Base-by-base conservation (phyloP, 1,140 invertebrate species). In the Eufriesea mexicana region DNA sequence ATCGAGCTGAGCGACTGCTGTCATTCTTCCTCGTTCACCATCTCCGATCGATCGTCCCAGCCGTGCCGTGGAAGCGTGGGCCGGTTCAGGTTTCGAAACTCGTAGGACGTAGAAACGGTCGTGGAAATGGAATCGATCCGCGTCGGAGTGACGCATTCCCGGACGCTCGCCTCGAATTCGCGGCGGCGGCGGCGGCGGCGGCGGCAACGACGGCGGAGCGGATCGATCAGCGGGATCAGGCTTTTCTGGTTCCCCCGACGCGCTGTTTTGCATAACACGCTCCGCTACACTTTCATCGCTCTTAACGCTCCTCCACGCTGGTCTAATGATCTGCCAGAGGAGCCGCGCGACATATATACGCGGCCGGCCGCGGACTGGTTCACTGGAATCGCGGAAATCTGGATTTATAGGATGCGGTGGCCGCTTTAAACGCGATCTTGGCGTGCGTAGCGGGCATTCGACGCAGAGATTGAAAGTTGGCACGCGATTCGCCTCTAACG, bases 281-380 rank as follows among this genome's bases (percentile, higher is more conserved):
- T 82, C 73, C 9, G 79, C 79, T 76, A 82, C 79, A 82, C 79
- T 82, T 82, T 82, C 79, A 82, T 82, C 79, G 72, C 28, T n/a
- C 51, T 67, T 55, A 59, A 59, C 62, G 79, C 62, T 76, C 54
- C 49, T 16, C 51, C 61, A 7, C 62, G 51, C 20, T 14, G 62
- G 9, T 64, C 59, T 57, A 75, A 75, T 55, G 72, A 67, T 76
- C 62, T 18, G 28, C 47, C 16, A 23, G 55, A 51, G 20, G 16
- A 42, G 28, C 6, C 55, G 14, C 45, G 45, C 67, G 77, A 61
- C 68, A 42, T 51, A 71, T 49, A 61, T 25, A 51, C 23, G 20
- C 54, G n/a, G 18, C 10, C 42, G 7, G 18, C 28, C 23, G 67
- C 35, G 28, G 77, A 79, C 77, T 79, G 68, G 77, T 79, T 79